phyloP scores from a whole-genome alignment of 2,113 vertebrate genomes.

The Syngnathus scovelli region DNA sequence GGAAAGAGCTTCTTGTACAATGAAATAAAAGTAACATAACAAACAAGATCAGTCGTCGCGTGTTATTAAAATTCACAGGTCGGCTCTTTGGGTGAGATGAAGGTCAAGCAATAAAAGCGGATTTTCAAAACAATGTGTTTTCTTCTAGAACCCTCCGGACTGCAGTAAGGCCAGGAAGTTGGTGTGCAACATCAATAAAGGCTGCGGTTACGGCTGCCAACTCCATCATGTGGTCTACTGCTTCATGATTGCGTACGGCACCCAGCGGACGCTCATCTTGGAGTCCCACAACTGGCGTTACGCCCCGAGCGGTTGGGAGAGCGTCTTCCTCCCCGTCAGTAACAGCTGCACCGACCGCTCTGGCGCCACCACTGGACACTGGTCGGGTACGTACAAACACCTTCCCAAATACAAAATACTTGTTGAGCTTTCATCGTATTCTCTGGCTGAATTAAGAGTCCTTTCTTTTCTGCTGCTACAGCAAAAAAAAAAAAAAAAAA shows the following conservation, averaged over 20 bases:
- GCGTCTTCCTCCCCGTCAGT: constrained; percentile 92
- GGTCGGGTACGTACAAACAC: constrained; percentile 79
- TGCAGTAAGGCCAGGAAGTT: constrained; percentile 95
- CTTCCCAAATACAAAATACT: neutral
- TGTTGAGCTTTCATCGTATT: no score
- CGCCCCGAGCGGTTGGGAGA: constrained; percentile 93
- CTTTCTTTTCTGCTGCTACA: constrained; percentile 31
- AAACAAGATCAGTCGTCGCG: constrained; percentile 41
- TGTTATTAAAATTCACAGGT: constrained; percentile 51
- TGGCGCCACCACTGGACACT: constrained; percentile 86
- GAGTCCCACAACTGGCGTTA: constrained; percentile 99
- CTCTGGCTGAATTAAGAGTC: constrained; percentile 5
- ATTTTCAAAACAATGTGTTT: constrained; percentile 29
- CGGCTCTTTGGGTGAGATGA: constrained; percentile 32
- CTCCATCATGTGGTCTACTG: constrained; percentile 98
- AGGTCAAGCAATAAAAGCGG: constrained; percentile 52
- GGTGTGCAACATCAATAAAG: constrained; percentile 98
- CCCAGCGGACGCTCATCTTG: constrained; percentile 88
- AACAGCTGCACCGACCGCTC: constrained; percentile 90
- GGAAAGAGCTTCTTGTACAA: neutral
- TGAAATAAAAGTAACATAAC: constrained; percentile 17
- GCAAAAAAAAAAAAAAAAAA: constrained; percentile 24
- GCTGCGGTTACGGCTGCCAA: constrained; percentile 97
- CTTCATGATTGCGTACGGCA: constrained; percentile 99
- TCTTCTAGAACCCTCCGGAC: constrained; percentile 86